Percentiles rank a stretch among this genome's conserved stretches.
These are phyloP conservation scores for Dasypus novemcinctus DNA, from an alignment of 2,113 vertebrate species.

Conservation along the genomic window DNA sequence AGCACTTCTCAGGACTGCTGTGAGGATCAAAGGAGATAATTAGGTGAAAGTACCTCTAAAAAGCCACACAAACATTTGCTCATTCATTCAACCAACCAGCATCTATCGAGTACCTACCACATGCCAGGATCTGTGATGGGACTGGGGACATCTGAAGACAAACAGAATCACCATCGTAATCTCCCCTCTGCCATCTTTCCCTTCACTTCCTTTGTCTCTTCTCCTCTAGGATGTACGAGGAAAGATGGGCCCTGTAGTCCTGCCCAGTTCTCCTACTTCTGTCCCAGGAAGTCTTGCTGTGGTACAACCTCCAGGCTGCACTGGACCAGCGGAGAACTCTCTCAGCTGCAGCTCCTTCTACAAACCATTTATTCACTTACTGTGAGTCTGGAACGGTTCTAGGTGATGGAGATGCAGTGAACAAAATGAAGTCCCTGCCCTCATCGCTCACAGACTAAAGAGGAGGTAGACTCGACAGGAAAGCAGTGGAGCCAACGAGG, in stretches of 20 bases:
- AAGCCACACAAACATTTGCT: background rate
- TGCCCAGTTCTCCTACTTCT: background rate
- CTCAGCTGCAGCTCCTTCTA: background rate
- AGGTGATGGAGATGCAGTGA: background rate
- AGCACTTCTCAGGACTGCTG: background rate
- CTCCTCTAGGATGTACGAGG: background rate
- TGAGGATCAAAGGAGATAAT: background rate
- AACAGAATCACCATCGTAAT: background rate
- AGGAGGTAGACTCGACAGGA: background rate
- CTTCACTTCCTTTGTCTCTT: background rate
- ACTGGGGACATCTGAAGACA: constrained; percentile 1
- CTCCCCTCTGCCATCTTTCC: background rate
- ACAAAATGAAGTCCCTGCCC: constrained; percentile 1
- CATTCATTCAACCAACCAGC: background rate
- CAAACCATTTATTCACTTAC: background rate
- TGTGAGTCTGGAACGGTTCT: background rate
- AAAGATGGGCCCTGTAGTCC: background rate
- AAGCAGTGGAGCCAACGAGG: background rate
- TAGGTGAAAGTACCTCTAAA: background rate
- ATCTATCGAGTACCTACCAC: background rate
- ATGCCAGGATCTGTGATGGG: background rate
- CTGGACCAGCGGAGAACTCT: background rate
- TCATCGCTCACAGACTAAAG: background rate
- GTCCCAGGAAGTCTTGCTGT: background rate
- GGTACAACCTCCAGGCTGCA: background rate